A percentile compares a stretch with the other conserved stretches of the same genome.
These are phyloP conservation scores for Ctenochaetus hawaiiensis DNA, from an alignment of 2,797 vertebrate species.

Conservation along the genomic window DNA sequence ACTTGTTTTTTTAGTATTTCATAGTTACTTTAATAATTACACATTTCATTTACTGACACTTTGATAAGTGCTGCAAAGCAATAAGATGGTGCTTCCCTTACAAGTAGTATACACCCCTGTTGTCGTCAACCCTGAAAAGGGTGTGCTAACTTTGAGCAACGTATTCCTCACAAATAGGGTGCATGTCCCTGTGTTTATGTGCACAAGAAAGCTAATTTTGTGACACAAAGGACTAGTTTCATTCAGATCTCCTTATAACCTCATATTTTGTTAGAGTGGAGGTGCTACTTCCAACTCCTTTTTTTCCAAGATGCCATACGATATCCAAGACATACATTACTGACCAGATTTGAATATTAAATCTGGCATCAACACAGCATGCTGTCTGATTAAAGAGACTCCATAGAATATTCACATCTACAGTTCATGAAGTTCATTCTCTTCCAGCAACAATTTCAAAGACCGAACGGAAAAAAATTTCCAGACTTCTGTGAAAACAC, in stretches of 20 bases:
- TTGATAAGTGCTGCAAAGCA: background rate
- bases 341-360: background rate
- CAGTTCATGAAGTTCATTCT: background rate
- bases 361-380: background rate
- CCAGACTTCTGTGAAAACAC: background rate
- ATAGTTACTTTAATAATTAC: background rate
- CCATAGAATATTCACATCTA: background rate
- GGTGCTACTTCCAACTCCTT: no score
- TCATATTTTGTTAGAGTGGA: background rate
- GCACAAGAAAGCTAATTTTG: background rate
- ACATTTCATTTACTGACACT: background rate
- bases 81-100: background rate
- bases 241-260: background rate
- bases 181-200: constrained; percentile 3
- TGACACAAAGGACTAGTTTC: background rate
- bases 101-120: background rate
- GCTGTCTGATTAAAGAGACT: background rate
- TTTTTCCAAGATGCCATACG: background rate
- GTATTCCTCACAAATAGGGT: background rate
- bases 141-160: background rate
- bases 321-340: background rate
- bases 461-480: background rate
- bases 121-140: background rate
- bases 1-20: background rate
- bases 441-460: background rate